Evolutionary conservation across 2,888 invertebrate genomes (phyloP).

Genomic region (Drosophila sordidula): DNA sequence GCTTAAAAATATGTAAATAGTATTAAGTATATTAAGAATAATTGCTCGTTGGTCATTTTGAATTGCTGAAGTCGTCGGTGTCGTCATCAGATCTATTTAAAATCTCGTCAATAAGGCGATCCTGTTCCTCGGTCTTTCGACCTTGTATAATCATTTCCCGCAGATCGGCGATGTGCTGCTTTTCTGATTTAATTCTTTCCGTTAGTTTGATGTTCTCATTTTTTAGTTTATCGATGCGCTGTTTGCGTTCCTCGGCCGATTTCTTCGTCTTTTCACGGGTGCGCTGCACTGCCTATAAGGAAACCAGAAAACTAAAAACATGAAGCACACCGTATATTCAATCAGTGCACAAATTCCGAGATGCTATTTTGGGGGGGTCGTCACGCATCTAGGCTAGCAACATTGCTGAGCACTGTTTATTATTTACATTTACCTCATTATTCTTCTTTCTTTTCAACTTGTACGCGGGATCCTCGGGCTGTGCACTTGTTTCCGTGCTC

Average conservation of each 20-base stretch:
- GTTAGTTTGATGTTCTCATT: conserved; percentile 74
- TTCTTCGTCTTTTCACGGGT: conserved; percentile 83
- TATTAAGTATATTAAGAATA: conserved; percentile 67
- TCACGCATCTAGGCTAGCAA: conserved; percentile 53
- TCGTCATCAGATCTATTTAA: conserved; percentile 73
- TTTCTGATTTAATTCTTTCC: conserved; percentile 72
- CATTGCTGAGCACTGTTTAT: conserved; percentile 25
- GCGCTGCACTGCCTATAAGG: conserved; percentile 83
- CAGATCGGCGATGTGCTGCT: conserved; percentile 73
- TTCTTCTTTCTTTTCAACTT: conserved; percentile 83
- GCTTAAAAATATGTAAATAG: conserved; percentile 70
- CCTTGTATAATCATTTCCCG: conserved; percentile 77
- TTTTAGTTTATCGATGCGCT: conserved; percentile 78
- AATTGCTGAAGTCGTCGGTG: conserved; percentile 53
- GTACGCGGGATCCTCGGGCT: conserved; percentile 76
- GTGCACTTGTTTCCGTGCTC: conserved; percentile 61
- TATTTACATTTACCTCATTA: conserved; percentile 81
- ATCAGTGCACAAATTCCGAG: conserved; percentile 22
- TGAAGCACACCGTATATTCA: conserved; percentile 23
- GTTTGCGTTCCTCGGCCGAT: conserved; percentile 81
- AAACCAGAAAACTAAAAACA: conserved; percentile 9
- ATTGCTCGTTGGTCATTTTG: conserved; percentile 71
- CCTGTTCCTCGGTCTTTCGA: conserved; percentile 67
- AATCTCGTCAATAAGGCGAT: conserved; percentile 74
- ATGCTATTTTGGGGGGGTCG: conserved; percentile 58